These are phyloP conservation scores for Todus mexicanus DNA, from an alignment of 2,797 vertebrate genomes.

Conservation along the genomic window DNA sequence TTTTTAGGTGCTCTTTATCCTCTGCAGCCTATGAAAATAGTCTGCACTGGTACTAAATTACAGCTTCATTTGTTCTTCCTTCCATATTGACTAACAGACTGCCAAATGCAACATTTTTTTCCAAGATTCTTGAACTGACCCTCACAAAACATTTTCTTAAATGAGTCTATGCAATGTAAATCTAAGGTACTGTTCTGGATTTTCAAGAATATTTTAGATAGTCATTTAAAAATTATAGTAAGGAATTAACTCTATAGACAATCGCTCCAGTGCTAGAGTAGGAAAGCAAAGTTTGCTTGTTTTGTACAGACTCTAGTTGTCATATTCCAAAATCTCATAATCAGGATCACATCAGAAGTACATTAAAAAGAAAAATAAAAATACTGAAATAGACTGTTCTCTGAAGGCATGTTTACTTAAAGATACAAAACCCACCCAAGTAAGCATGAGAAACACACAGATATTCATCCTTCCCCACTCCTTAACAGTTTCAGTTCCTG, in stretches of 20 bases:
- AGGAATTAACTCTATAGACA: neutral
- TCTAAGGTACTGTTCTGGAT: neutral
- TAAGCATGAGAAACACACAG: neutral
- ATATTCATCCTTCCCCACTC: neutral
- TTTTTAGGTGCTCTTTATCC: neutral
- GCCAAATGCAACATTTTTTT: neutral
- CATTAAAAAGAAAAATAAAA: neutral
- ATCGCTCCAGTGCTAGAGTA: neutral
- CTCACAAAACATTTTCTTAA: neutral
- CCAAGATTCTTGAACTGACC: neutral
- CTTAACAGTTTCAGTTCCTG: neutral
- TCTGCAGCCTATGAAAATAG: neutral
- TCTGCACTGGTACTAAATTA: neutral
- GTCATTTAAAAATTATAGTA: neutral
- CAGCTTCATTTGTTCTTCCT: neutral
- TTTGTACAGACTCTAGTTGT: neutral
- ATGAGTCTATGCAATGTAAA: neutral
- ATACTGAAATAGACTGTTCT: neutral
- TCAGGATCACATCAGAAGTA: neutral
- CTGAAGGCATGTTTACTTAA: neutral
- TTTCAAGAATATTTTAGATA: neutral
- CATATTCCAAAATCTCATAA: neutral
- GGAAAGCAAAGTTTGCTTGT: neutral
- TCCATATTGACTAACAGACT: neutral
- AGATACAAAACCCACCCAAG: accelerated